A percentile compares a stretch with the other conserved stretches of the same genome.
Conservation (phyloP, 2,888 invertebrate genomes). For the Nephrotoma guestfalica region DNA sequence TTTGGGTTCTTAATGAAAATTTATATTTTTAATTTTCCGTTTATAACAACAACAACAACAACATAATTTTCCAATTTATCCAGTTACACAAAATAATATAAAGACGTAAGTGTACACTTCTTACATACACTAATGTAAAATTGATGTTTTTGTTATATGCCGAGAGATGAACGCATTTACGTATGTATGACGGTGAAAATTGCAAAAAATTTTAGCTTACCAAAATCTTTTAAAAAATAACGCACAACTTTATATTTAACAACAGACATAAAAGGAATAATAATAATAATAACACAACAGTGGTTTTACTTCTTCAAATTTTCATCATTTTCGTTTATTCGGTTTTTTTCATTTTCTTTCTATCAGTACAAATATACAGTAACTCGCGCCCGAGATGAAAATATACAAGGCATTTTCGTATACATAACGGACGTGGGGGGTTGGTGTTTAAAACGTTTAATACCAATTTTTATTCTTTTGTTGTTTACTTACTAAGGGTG, state of each 20-base stretch:
- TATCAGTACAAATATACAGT: neutral
- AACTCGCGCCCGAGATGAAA: neutral
- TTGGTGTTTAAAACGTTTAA: neutral
- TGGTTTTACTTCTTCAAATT: neutral
- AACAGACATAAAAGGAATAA: neutral
- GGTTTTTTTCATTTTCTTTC: neutral
- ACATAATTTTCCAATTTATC: neutral
- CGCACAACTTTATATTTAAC: neutral
- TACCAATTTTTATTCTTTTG: neutral
- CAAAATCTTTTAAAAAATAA: neutral
- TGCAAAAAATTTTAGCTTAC: neutral
- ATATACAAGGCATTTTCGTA: neutral
- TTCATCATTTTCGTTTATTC: neutral
- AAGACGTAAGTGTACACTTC: neutral
- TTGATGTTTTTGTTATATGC: neutral
- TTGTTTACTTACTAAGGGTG: neutral
- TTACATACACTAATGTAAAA: neutral
- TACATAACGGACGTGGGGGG: neutral
- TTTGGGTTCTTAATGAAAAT: neutral
- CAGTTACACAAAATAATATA: neutral
- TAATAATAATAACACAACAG: neutral
- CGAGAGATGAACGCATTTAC: neutral
- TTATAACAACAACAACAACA: neutral
- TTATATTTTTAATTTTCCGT: neutral
- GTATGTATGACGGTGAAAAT: neutral